These are phyloP conservation scores for Coremacera marginata DNA, from an alignment of 2,888 invertebrate species.

Conservation along the genomic window DNA sequence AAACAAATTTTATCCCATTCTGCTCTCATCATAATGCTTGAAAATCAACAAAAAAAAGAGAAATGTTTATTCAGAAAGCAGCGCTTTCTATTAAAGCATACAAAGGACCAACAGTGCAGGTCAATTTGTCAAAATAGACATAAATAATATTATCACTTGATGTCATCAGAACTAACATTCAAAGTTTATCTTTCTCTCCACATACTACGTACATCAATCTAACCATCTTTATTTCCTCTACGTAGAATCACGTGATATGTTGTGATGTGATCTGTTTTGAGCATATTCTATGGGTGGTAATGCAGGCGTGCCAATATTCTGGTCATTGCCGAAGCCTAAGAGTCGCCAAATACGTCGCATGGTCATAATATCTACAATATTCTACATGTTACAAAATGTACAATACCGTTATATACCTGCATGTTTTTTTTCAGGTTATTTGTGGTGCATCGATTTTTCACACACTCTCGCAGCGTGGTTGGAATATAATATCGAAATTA, in stretches of 20 bases:
- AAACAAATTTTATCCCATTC: no score
- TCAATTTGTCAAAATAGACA: background rate
- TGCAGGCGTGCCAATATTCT: background rate
- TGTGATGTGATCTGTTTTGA: background rate
- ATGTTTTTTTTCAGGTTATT: background rate
- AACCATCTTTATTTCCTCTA: background rate
- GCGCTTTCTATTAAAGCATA: background rate
- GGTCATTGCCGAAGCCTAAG: background rate
- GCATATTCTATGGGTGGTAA: background rate
- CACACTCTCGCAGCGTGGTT: background rate
- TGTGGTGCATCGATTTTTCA: slow-evolving; percentile 29
- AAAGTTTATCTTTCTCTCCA: background rate
- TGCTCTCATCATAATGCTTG: no score
- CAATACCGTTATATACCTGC: background rate
- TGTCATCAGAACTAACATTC: background rate
- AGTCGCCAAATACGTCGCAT: no score
- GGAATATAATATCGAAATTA: background rate
- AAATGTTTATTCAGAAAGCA: no score
- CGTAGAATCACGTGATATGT: background rate
- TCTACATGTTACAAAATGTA: background rate
- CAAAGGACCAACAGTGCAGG: background rate
- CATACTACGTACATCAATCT: background rate
- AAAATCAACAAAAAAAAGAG: no score
- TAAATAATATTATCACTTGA: background rate
- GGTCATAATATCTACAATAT: background rate